Evolutionary conservation across 2,888 invertebrate genomes (phyloP).

Genomic region (Abrostola triplasia): DNA sequence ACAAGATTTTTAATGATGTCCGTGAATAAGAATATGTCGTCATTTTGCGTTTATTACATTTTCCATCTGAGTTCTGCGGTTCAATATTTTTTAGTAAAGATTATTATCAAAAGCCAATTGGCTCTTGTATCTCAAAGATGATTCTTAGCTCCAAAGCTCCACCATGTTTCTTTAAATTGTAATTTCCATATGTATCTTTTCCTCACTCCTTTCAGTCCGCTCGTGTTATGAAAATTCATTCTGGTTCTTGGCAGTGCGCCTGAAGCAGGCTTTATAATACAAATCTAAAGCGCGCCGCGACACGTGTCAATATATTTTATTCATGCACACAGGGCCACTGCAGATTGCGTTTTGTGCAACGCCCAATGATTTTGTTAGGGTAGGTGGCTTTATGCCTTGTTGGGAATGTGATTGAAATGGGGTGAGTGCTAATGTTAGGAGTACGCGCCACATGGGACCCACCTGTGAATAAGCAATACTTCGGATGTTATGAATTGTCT

Average conservation of each 20-base stretch:
- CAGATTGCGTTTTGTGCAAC: slow-evolving; percentile 65
- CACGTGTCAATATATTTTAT: slow-evolving; percentile 77
- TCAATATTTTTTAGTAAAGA: no score
- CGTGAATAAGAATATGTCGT: no score
- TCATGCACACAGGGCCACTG: slow-evolving; percentile 68
- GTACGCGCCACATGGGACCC: background rate
- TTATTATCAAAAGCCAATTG: background rate
- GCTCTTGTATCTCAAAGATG: background rate
- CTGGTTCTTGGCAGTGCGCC: slow-evolving; percentile 47
- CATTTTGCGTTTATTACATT: no score
- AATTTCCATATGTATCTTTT: slow-evolving; percentile 25
- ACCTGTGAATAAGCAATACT: background rate
- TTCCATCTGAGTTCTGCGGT: no score
- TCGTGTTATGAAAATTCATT: slow-evolving; percentile 54
- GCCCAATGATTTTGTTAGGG: slow-evolving; percentile 49
- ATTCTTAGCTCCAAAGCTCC: background rate
- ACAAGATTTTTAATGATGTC: no score
- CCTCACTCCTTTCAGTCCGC: slow-evolving; percentile 30
- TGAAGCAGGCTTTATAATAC: slow-evolving; percentile 52
- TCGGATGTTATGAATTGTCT: no score
- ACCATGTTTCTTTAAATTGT: slow-evolving; percentile 15
- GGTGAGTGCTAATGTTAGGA: slow-evolving; percentile 9
- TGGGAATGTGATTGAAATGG: slow-evolving; percentile 24
- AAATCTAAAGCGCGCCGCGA: slow-evolving; percentile 58
- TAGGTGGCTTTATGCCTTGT: slow-evolving; percentile 15